Base-by-base conservation (phyloP, 1,140 invertebrate species). In the Calycopis cecrops region DNA sequence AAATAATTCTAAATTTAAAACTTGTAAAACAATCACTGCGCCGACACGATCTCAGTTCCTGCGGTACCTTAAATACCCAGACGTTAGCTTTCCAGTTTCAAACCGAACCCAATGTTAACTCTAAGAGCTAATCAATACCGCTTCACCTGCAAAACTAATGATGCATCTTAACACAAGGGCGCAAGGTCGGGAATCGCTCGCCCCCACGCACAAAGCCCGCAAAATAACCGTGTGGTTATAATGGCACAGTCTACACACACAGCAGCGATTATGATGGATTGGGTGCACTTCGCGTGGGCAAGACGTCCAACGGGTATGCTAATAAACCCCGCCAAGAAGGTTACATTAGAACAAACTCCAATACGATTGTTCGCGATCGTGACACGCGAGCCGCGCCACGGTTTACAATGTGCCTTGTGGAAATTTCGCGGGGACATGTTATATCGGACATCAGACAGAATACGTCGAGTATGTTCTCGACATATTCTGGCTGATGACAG, bases 211-310 rank as follows among this genome's bases (percentile, higher is more conserved):
- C 17, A 50, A 16, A 50, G 21, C 48, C 52, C 44, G 60, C 65
- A 68, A 66, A 69, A 63, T 62, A 65, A 60, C 38, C 57, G 62
- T 49, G 62, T 62, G 57, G 52, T 55, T 62, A 62, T 67, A 76
- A 77, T 67, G 56, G 65, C 55, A 63, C 56, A 34, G 71, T 74
- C 63, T 71, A 78, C 73, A 67, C 77, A 75, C 73, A 74, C 76
- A 81, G 61, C 70, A 71, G 67, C 66, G 59, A 61, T 68, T 78
- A 81, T 84, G 80, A 79, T 77, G 76, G 75, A 84, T 84, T 70
- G 69, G 62, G 63, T 60, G 65, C 59, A 57, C 34, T 48, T 52
- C 60, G 78, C 78, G 80, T 80, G 75, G 80, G 80, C 71, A 69
- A 64, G 69, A 65, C 60, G 69, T 73, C 68, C 65, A 67, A 66